Conservation (phyloP, 2,888 invertebrate genomes). For the Cyrtodaria siliqua region DNA sequence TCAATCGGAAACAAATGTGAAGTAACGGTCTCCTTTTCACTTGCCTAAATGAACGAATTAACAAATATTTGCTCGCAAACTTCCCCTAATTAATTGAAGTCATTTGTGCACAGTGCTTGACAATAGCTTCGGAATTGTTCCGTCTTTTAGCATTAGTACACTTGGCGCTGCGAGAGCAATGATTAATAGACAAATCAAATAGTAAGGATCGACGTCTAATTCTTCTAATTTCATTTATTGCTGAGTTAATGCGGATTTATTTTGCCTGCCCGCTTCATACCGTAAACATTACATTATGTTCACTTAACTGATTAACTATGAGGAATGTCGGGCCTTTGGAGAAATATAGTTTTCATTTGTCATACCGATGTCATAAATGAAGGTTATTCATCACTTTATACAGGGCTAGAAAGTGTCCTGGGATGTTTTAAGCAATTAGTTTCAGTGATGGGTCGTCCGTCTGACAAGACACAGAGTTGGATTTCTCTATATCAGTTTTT, state of each 20-base stretch:
- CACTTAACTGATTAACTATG: conserved; percentile 60
- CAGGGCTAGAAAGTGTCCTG: too few relatives aligned
- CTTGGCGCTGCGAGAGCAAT: conserved; percentile 46
- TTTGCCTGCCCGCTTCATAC: conserved; percentile 42
- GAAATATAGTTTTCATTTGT: conserved; percentile 6
- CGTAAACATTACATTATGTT: conserved; percentile 58
- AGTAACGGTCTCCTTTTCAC: conserved; percentile 46
- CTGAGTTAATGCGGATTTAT: conserved; percentile 61
- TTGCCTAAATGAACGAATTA: conserved; percentile 55
- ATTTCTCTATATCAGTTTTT: too few relatives aligned
- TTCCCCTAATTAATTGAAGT: conserved; percentile 66
- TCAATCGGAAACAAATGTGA: conserved; percentile 60
- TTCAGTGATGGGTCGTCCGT: too few relatives aligned
- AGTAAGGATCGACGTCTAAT: conserved; percentile 43
- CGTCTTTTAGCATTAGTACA: conserved; percentile 49
- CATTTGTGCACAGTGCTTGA: conserved; percentile 45
- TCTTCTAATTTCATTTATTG: conserved; percentile 62
- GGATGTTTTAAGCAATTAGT: too few relatives aligned
- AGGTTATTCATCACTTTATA: too few relatives aligned
- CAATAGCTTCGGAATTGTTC: conserved; percentile 50
- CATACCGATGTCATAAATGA: not conserved
- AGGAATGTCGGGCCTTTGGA: not conserved
- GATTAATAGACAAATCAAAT: conserved; percentile 65
- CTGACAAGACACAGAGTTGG: too few relatives aligned
- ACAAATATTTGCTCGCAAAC: conserved; percentile 66